Evolutionary conservation across 2,888 invertebrate species (phyloP), one percentile per base, ranked within the genome.

Genomic region (Aphidoletes aphidimyza): DNA sequence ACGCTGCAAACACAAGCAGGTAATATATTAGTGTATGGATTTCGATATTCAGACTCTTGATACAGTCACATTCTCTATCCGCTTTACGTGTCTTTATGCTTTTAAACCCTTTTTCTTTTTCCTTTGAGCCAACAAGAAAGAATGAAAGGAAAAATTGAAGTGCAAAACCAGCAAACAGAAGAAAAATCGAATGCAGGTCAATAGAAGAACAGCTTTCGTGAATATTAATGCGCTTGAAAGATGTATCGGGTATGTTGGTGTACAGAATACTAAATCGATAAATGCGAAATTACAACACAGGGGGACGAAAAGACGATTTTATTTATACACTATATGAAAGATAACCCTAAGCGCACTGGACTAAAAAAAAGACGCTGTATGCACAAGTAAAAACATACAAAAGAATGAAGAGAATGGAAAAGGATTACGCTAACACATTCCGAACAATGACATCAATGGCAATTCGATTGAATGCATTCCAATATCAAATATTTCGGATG

Each of bases 361-460:
- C n/a, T 17, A 30, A 11, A 30, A 17, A 30, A 69, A 69, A 30
- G 0, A 69, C 14, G n/a, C n/a, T n/a, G n/a, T 30, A 69, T 54
- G 22, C 2, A 14, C 8, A 69, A 2, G 39, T 39, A 39, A 47
- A 14, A 19, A 47, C 17, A 30, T n/a, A 69, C 34, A 69, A 30
- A 69, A 34, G 69, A 69, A 34, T 22, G 69, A 30, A 30, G 30
- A 69, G 69, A n/a, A n/a, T n/a, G n/a, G n/a, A 69, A 69, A 69
- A 69, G 69, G 69, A 69, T 69, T 69, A 69, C 30, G 69, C 69
- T 69, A 69, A 69, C 69, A 69, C 69, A 69, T 69, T 14, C 14
- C 69, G 69, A 69, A 69, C 69, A 69, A 69, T 69, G 69, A 69
- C 69, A 69, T 69, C 69, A 69, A 69, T 69, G 30, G 69, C 26